Conservation (phyloP, 1,140 invertebrate species). For the Macrocentrus cingulum region DNA sequence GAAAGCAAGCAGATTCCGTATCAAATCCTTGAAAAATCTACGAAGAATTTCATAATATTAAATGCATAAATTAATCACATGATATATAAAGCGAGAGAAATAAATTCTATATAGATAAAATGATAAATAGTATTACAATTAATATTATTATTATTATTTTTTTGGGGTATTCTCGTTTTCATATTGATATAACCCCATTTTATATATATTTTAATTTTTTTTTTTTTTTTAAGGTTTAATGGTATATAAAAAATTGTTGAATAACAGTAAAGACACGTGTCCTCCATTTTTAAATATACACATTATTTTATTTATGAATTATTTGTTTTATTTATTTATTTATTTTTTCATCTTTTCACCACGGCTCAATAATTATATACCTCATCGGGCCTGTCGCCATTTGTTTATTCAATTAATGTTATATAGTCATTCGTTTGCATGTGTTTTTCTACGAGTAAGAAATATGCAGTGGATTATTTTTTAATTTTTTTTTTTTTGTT, state of each 20-base stretch:
- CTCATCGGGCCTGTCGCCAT: too few species aligned
- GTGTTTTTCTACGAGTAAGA: too few species aligned
- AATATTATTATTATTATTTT: too few species aligned
- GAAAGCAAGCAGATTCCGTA: conserved; percentile 12
- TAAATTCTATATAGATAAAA: too few species aligned
- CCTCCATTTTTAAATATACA: conserved; percentile 24
- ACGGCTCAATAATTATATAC: background rate
- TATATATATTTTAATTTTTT: conserved; percentile 5
- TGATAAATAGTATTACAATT: too few species aligned
- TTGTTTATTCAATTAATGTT: too few species aligned
- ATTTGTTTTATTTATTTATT: too few species aligned
- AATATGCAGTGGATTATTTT: too few species aligned
- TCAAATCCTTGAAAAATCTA: conserved; percentile 27
- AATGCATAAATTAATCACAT: too few species aligned
- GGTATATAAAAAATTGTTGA: conserved; percentile 46
- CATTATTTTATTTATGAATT: too few species aligned
- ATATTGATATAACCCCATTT: conserved; percentile 16
- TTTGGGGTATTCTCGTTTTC: conserved; percentile 8
- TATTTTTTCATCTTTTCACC: background rate
- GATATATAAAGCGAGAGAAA: too few species aligned
- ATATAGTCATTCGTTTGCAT: too few species aligned
- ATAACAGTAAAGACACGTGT: conserved; percentile 38
- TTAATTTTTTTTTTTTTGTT: conserved; percentile 28
- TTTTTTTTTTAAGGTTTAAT: conserved; percentile 27
- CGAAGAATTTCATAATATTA: background rate